Base-by-base conservation (phyloP, 1,140 invertebrate species). In the Microvelia longipes region DNA sequence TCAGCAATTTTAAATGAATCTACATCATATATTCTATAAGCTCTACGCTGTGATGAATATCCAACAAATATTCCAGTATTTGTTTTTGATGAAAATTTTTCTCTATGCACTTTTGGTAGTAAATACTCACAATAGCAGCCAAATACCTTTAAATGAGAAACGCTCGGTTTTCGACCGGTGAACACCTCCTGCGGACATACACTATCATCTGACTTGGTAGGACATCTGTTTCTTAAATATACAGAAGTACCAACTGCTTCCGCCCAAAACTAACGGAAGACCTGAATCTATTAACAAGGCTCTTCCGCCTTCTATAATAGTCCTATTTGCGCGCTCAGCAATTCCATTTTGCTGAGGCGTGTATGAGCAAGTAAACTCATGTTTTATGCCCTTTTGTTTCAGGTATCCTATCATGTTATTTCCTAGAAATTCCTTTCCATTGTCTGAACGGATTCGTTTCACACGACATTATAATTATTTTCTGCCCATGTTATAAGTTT, bases 291-390 rank as follows among this genome's bases (percentile, higher is more conserved):
- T 69, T 19, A 81, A 64, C 68, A 81, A 67, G 2, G 75, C 72
- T 74, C 79, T 72, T 14, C 76, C 76, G 69, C 72, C 75, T 11
- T 79, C 74, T 1, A 75, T 62, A 0, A 81, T 29, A 0, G 76
- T 80, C 67, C 78, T 25, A 64, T 81, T 81, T 15, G 76, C 69
- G 28, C 80, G 70, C 71, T 81, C 78, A 0, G 77, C 74, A 29
- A 74, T 71, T 61, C 78, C 80, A 74, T 82, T 82, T 68, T 76
- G 68, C 70, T 80, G 74, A 61, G 81, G 77, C 27, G 74, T 73
- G 68, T 80, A 77, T 15, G 75, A 70, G 13, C 74, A 68, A 15
- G 75, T 76, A 65, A 74, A 71, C 66, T 73, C 29, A 11, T 66
- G 29, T 28, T 29, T 61, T 11, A 76, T 77, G 29, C 77, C 77